These are phyloP conservation scores for Poecilus cupreus DNA, from an alignment of 2,888 invertebrate species.

Conservation along the genomic window DNA sequence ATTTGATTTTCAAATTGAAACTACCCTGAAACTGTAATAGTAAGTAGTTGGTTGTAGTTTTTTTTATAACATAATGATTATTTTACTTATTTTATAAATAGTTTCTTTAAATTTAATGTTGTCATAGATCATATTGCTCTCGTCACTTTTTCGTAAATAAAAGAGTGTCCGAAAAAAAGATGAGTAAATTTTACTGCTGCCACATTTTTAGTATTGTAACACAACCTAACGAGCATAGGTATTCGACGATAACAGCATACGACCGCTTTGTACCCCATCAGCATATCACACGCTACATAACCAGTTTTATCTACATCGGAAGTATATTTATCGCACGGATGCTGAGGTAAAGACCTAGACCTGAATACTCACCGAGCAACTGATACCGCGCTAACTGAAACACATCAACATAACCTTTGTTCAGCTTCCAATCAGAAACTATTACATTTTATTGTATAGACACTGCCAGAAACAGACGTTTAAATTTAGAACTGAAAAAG, in stretches of 20 bases:
- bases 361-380: background rate
- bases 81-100: no score
- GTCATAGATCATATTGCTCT: no score
- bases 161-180: no score
- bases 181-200: no score
- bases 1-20: no score
- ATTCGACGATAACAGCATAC: background rate
- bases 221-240: background rate
- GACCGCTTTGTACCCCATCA: background rate
- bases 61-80: no score
- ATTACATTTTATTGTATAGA: background rate
- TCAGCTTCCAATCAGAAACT: background rate
- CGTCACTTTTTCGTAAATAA: no score
- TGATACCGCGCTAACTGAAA: background rate
- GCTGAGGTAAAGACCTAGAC: slow-evolving; percentile 13
- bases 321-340: slow-evolving; percentile 5
- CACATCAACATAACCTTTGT: background rate
- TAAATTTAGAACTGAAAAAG: no score
- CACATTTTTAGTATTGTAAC: background rate
- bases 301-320: background rate
- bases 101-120: no score
- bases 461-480: background rate
- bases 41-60: no score
- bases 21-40: no score
- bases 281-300: background rate